Evolutionary conservation across 1,140 invertebrate genomes (phyloP).

Genomic region (Drosophila ficusphila): DNA sequence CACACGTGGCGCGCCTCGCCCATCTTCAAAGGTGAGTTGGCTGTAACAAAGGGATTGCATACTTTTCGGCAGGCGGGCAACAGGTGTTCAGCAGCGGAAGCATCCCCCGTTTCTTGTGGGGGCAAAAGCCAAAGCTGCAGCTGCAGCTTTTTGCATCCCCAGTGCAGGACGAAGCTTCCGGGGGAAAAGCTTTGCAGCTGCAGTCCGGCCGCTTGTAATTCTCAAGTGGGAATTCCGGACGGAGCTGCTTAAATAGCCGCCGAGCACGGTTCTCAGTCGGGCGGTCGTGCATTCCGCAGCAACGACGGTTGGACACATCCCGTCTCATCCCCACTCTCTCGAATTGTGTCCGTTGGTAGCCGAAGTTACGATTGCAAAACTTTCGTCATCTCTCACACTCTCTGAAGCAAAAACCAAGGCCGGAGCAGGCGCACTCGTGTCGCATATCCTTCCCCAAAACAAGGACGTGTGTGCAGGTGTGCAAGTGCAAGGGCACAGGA

Average conservation of each 20-base stretch:
- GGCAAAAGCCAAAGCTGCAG: constrained; percentile 17
- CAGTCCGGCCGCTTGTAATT: constrained; percentile 55
- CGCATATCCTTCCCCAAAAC: background rate
- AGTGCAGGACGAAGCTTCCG: constrained; percentile 30
- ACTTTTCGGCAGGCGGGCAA: constrained; percentile 38
- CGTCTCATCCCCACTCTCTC: constrained; percentile 68
- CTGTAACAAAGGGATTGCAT: constrained; percentile 29
- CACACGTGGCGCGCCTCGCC: constrained; percentile 84
- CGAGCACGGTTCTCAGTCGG: constrained; percentile 12
- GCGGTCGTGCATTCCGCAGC: constrained; percentile 80
- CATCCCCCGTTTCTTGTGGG: background rate
- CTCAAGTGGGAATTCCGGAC: constrained; percentile 53
- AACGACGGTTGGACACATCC: constrained; percentile 78
- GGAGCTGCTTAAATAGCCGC: constrained; percentile 43
- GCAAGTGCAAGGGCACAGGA: constrained; percentile 39
- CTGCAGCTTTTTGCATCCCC: constrained; percentile 43
- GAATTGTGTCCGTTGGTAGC: constrained; percentile 74
- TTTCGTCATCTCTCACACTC: constrained; percentile 71
- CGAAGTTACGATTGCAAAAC: constrained; percentile 66
- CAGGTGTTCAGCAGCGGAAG: constrained; percentile 12
- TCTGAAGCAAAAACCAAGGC: constrained; percentile 65
- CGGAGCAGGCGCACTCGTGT: constrained; percentile 13
- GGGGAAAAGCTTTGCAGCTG: constrained; percentile 46
- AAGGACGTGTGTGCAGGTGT: constrained; percentile 15
- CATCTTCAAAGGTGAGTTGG: constrained; percentile 80